These are phyloP conservation scores for Psephotus haematonotus DNA, from an alignment of 2,113 vertebrate species.

Conservation along the genomic window DNA sequence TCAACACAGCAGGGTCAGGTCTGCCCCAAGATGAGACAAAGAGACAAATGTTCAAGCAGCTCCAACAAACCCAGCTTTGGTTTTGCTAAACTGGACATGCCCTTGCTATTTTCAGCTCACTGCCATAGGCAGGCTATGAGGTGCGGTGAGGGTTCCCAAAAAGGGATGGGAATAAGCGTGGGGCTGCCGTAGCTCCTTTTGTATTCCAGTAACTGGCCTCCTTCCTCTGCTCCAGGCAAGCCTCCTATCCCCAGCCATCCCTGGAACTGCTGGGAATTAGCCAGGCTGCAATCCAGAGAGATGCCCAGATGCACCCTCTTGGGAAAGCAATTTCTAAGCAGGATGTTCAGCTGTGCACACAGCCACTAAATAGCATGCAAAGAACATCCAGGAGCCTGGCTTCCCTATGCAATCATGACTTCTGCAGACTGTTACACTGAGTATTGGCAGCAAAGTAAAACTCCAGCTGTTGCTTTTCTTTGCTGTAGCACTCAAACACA, in stretches of 20 bases:
- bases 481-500: background rate
- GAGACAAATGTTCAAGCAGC: background rate
- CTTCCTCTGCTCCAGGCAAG: background rate
- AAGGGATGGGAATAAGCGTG: background rate
- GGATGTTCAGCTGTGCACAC: background rate
- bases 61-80: background rate
- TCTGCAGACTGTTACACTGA: background rate
- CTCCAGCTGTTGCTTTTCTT: background rate
- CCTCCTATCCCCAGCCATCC: fast-evolving
- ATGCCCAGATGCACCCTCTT: background rate
- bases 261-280: background rate
- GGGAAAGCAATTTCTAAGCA: background rate
- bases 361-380: fast-evolving
- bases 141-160: background rate
- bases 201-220: background rate
- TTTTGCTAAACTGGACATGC: background rate
- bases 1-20: background rate
- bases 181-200: background rate
- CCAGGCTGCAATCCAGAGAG: background rate
- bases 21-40: background rate
- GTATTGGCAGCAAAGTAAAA: background rate
- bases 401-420: background rate
- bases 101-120: background rate
- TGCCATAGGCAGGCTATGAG: background rate
- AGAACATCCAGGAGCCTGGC: background rate